Percentiles rank a stretch among this genome's conserved stretches.
Evolutionary conservation across 2,888 invertebrate genomes (phyloP).

Genomic region (Micropterix aruncella): DNA sequence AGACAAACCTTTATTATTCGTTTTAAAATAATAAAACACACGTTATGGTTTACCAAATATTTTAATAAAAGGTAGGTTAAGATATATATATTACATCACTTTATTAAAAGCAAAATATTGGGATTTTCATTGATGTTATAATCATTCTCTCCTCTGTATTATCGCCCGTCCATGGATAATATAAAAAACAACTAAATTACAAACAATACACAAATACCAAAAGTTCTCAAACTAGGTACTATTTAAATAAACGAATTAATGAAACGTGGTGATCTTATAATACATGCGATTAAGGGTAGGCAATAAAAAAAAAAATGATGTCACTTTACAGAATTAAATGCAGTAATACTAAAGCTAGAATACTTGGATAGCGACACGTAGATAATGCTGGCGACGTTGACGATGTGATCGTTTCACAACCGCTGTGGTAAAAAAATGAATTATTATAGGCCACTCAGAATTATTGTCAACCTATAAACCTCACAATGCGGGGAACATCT

Average conservation of each 20-base stretch:
- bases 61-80: constrained; percentile 13
- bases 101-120: constrained; percentile 10
- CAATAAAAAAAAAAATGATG: no score
- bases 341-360: no score
- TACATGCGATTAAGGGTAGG: neutral
- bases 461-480: no score
- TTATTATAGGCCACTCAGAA: no score
- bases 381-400: no score
- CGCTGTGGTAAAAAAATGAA: no score
- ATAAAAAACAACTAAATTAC: constrained; percentile 10
- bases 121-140: neutral
- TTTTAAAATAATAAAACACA: neutral
- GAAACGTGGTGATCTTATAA: constrained; percentile 12
- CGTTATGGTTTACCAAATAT: neutral
- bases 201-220: constrained; percentile 13
- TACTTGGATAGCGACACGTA: no score
- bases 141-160: neutral
- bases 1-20: no score
- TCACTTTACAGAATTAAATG: no score
- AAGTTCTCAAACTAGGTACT: constrained; percentile 10
- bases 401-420: no score
- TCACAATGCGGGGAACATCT: no score
- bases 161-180: neutral
- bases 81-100: constrained; percentile 13
- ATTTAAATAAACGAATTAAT: constrained; percentile 16